Conservation (phyloP, 1,140 invertebrate species). For the Aphaenogaster rudis region DNA sequence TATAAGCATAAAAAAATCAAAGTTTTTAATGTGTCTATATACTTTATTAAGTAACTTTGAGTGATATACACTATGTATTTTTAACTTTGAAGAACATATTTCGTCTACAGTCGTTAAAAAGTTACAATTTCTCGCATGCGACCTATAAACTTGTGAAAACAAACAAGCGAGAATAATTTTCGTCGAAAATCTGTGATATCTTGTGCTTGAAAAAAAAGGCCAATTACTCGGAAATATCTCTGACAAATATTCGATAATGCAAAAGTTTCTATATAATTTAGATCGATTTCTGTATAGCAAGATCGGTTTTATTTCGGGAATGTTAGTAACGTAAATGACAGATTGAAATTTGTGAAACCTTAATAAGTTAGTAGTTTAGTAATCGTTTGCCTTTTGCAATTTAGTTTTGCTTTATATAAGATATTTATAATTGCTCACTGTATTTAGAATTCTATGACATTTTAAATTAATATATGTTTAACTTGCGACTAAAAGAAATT, state of each 20-base stretch:
- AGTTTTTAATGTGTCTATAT: background rate
- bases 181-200: background rate
- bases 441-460: background rate
- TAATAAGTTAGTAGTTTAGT: background rate
- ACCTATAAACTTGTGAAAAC: background rate
- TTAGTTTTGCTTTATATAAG: background rate
- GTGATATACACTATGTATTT: background rate
- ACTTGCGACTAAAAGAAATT: background rate
- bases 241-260: constrained; percentile 15
- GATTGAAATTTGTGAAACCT: background rate
- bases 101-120: constrained; percentile 21
- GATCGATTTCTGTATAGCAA: background rate
- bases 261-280: background rate
- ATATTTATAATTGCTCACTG: background rate
- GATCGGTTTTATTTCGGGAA: background rate
- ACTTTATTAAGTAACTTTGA: background rate
- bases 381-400: background rate
- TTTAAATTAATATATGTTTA: background rate
- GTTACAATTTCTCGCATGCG: background rate
- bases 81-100: background rate
- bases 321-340: background rate
- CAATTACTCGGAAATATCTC: background rate
- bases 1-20: background rate
- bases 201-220: background rate
- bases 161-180: background rate